Evolutionary conservation across 2,113 vertebrate species (phyloP), one percentile per base, ranked within the genome.

Genomic region (Arenaria interpres): DNA sequence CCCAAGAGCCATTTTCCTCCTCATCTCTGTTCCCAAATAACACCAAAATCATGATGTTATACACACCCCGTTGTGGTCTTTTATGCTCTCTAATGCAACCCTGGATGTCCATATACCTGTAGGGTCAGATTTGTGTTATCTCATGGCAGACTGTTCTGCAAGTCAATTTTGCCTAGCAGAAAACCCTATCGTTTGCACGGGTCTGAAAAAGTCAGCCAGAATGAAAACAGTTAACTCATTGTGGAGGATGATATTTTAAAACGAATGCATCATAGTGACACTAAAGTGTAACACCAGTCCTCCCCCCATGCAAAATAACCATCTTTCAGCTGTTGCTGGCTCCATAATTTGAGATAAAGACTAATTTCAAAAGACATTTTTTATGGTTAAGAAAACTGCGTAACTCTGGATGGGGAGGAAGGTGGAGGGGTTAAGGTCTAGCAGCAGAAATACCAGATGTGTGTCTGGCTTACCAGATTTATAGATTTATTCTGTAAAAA

Each of bases 391-490:
- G 24, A 54, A 60, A 60, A 25, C 7, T 6, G 32, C 45, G 2
- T 23, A 37, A 54, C 28, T 39, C 45, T 9, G 27, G 21, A 60
- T 20, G 9, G 33, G 64, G 14, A 72, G 2, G 27, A 83, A 51
- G 24, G 14, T 13, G 37, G 73, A 80, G 21, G 51, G 25, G 50
- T 94, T 94, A 74, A 76, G 33, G 72, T 33, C 43, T 64, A 60
- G 72, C 56, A 92, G 60, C 9, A 27, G 22, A 91, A 83, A 74
- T 33, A 91, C 57, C 81, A 89, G 13, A 11, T 71, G 37, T 56
- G 8, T 56, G 33, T 80, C 82, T 84, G 75, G 53, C 28, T 97
- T 89, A 95, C 53, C 91, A 94, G 90, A 94, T 93, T 85, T 96
- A 88, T 35, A 88, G 68, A 91, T 89, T 85, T 81, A 75, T 73